phyloP scores from a whole-genome alignment of 2,888 invertebrate genomes.

The Harmothoe impar region DNA sequence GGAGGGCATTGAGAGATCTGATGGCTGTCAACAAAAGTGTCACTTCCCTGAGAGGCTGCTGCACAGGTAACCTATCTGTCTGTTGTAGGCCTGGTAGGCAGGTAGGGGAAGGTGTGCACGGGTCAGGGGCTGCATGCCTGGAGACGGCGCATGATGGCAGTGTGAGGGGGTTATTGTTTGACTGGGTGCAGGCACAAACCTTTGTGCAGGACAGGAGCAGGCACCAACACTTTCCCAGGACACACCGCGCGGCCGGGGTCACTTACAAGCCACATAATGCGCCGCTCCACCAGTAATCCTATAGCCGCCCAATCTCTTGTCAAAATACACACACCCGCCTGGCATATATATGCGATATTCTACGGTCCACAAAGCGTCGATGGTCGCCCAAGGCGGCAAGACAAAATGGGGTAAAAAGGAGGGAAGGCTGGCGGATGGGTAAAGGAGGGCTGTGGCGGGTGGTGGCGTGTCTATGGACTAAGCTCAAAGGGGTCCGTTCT shows the following conservation, averaged over 20 bases:
- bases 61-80: constrained; percentile 23
- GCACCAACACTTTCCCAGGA: constrained; percentile 53
- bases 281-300: constrained; percentile 20
- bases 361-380: constrained; percentile 45
- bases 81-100: neutral
- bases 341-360: constrained; percentile 62
- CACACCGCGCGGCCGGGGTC: constrained; percentile 28
- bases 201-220: neutral
- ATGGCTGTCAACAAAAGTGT: constrained; percentile 55
- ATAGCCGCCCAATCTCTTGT: constrained; percentile 59
- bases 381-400: neutral
- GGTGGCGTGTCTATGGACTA: neutral
- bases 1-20: constrained; percentile 18
- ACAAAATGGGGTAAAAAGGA: neutral
- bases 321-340: constrained; percentile 60
- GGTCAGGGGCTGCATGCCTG: neutral
- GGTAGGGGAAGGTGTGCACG: neutral
- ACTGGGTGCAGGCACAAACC: neutral
- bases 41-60: constrained; percentile 32
- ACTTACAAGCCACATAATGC: constrained; percentile 57
- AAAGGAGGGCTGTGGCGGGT: neutral
- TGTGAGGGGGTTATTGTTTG: constrained; percentile 35
- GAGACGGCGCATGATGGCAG: neutral
- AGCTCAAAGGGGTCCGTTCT: constrained; percentile 31
- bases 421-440: neutral